Evolutionary conservation across 2,888 invertebrate genomes (phyloP), one percentile per base, ranked within the genome.

Genomic region (Acanthosepion pharaonis): DNA sequence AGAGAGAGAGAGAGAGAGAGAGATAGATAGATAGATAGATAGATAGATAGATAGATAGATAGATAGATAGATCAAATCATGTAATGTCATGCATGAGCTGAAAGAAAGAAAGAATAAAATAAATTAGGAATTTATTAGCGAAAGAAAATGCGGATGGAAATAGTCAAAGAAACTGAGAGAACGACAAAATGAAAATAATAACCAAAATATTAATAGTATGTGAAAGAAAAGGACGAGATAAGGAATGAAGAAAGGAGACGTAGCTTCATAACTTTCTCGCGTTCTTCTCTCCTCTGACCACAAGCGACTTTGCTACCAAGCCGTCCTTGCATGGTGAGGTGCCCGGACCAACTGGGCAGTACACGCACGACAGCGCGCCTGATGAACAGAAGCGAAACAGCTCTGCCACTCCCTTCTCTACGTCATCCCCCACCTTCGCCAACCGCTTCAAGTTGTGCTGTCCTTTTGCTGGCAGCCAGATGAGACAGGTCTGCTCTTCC

Each of bases 401-500:
- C 78, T n/a, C 92, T 20, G 6, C 48, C 23, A 28, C 4, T 92
- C 49, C 49, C 48, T 48, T 51, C 92, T 49, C 92, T 51, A 25
- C 48, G 6, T 92, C 92, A 23, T 6, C 92, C 48, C 49, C 48
- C 92, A 49, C 92, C 18, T 48, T 48, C 25, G 33, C 23, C 11
- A 15, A n/a, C n/a, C 78, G n/a, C n/a, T 33, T 33, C 78, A 78
- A n/a, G n/a, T 78, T n/a, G 78, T 78, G n/a, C 78, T 78, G 78
- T 78, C 78, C 78, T 78, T 33, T 78, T 23, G 78, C 78, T 78
- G 78, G 78, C 78, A n/a, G 78, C n/a, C 78, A 78, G n/a, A 78
- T 78, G 78, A 78, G 78, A 78, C 78, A 78, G 78, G 78, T 33
- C 78, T 78, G 78, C 78, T 78, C 78, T 78, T 78, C n/a, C 78